Evolutionary conservation across 2,888 invertebrate genomes (phyloP), one percentile per base, ranked within the genome.

Genomic region (Melanophora roralis): DNA sequence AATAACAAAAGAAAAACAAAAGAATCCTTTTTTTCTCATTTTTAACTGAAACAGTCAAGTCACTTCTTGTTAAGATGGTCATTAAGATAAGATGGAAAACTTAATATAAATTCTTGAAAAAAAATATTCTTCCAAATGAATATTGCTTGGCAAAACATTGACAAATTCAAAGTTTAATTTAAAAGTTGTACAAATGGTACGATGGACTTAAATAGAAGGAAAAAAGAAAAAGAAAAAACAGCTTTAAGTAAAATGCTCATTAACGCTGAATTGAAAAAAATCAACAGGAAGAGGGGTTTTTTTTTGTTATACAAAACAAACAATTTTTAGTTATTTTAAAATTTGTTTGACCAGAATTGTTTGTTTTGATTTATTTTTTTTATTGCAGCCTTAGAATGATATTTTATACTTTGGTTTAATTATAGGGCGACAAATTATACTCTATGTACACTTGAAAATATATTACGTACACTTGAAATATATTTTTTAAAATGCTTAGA

Each of bases 271-370:
- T 27, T 36, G 51, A 60, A 23, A 34, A n/a, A n/a, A n/a, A n/a
- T n/a, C 2, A 55, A 9, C 5, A 14, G 9, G 1, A 23, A 34
- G 45, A 12, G 11, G 40, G 32, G n/a, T 19, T 49, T 27, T 5
- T 34, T 19, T 12, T 67, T 43, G 14, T 43, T 12, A 32, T 34
- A n/a, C 23, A 27, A 68, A 40, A 14, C 43, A 27, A 36, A 34
- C 68, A 53, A 16, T 23, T 21, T 55, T 51, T 71, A 62, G 36
- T 67, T 72, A 67, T 72, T 68, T 72, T 64, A 69, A 82, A 82
- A 82, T 80, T 82, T 74, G 82, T 80, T 82, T 82, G 77, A 82
- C 79, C 82, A 82, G 74, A 68, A 69, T 77, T 80, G 74, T 69
- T 71, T 74, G 43, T 72, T 73, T 76, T 72, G 76, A 64, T 53